Evolutionary conservation across 2,888 invertebrate species (phyloP).

Genomic region (Drosophila barbarae): DNA sequence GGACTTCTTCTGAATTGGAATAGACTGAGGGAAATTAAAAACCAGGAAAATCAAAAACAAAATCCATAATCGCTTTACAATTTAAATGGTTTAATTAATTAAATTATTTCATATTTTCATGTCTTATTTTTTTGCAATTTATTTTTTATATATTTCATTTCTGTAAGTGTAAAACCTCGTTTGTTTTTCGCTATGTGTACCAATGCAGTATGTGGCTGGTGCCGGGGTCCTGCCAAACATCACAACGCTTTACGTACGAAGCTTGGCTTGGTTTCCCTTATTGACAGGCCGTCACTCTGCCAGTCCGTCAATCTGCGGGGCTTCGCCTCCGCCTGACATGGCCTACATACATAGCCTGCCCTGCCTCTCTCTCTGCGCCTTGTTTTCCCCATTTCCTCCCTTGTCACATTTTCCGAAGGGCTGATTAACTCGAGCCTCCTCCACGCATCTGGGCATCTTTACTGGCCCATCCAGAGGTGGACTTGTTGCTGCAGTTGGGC

Average conservation of each 20-base stretch:
- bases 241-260: conserved; percentile 38
- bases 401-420: conserved; percentile 1
- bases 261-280: conserved; percentile 30
- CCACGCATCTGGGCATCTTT: conserved; percentile 9
- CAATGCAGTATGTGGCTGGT: conserved; percentile 10
- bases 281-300: conserved; percentile 43
- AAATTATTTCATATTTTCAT: neutral
- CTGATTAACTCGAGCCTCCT: conserved; percentile 31
- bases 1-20: conserved; percentile 9
- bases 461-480: neutral
- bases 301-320: conserved; percentile 32
- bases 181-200: conserved; percentile 1
- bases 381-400: neutral
- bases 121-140: neutral
- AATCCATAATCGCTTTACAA: neutral
- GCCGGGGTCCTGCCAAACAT: conserved; percentile 32
- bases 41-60: neutral
- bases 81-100: neutral
- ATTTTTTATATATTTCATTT: neutral
- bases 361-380: neutral
- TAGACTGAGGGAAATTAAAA: neutral
- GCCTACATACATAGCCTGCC: conserved; percentile 4
- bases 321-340: conserved; percentile 25
- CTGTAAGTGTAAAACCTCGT: neutral
- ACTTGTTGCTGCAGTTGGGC: conserved; percentile 39